Evolutionary conservation across 1,140 invertebrate species (phyloP).

Genomic region (Pinna nobilis): DNA sequence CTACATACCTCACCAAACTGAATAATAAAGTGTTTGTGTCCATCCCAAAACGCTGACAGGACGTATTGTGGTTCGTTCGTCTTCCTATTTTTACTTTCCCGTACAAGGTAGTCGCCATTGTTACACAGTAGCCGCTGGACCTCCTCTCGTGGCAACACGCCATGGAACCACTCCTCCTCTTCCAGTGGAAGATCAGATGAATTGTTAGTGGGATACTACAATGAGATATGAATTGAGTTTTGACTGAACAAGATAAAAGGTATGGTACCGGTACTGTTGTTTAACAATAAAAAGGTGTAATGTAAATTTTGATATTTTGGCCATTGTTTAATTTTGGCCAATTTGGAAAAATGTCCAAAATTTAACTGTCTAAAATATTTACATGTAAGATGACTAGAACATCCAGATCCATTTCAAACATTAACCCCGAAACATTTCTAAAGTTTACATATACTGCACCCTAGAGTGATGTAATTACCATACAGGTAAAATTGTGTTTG

Average conservation of each 20-base stretch:
- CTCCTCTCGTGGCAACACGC: constrained; percentile 95
- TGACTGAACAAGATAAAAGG: too few relatives aligned
- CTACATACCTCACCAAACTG: constrained; percentile 78
- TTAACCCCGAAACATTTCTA: too few relatives aligned
- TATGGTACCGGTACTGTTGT: not conserved
- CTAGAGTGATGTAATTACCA: too few relatives aligned
- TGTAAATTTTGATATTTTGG: too few relatives aligned
- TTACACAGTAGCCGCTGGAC: constrained; percentile 90
- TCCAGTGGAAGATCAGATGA: constrained; percentile 52
- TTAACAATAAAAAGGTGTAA: not conserved
- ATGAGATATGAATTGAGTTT: not conserved
- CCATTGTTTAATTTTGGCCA: too few relatives aligned
- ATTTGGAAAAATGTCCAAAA: too few relatives aligned
- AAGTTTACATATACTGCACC: too few relatives aligned
- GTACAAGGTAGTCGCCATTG: constrained; percentile 95
- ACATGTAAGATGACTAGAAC: too few relatives aligned
- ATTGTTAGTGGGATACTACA: not conserved
- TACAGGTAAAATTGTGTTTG: too few relatives aligned
- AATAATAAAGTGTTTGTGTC: constrained; percentile 96
- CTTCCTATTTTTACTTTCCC: constrained; percentile 92
- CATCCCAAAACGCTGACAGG: constrained; percentile 95
- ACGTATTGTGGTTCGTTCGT: constrained; percentile 88
- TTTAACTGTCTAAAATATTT: too few relatives aligned
- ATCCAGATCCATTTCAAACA: too few relatives aligned
- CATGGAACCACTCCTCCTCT: constrained; percentile 91